Evolutionary conservation across 2,888 invertebrate species (phyloP), one percentile per base, ranked within the genome.

Genomic region (Meteorus colon): DNA sequence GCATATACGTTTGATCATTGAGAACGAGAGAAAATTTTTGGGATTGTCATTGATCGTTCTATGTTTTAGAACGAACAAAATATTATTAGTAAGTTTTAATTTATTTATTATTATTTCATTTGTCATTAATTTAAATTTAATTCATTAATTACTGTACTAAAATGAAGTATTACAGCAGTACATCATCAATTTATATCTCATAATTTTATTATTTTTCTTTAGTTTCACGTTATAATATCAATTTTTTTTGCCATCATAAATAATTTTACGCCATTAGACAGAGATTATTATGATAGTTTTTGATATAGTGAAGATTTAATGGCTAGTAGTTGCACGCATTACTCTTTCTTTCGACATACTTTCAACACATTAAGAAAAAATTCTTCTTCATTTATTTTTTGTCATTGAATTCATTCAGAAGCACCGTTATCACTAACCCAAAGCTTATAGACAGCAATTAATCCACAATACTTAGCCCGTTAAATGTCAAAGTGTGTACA

Each of bases 281-380:
- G 19, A 29, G 4, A 60, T 16, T 24, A 34, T 45, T 60, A 24
- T 27, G 62, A 48, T 37, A 63, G 41, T 74, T 55, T 55, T 55
- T 55, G 16, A 55, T 55, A 55, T 55, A 55, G 19, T 19, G n/a
- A 55, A 55, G 19, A 55, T 55, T 3, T 6, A 55, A 2, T 4
- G 19, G 19, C n/a, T 19, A 24, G 10, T n/a, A 55, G 19, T 19
- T 55, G 19, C n/a, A 76, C 68, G 51, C 31, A 67, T 73, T 68
- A 75, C 78, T 78, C 73, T 78, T 77, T 75, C 73, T 77, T 68
- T 76, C 77, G 80, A 76, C 80, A 80, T 73, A 80, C 80, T 78
- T 80, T 80, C 74, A 37, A 69, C 70, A 62, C 51, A 69, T 74
- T 37, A 76, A 37, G 69, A 69, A 74, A 60, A 29, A 41, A 66